These are phyloP conservation scores for Rhamphomyia laevipes DNA, from an alignment of 2,888 invertebrate species.

Conservation along the genomic window DNA sequence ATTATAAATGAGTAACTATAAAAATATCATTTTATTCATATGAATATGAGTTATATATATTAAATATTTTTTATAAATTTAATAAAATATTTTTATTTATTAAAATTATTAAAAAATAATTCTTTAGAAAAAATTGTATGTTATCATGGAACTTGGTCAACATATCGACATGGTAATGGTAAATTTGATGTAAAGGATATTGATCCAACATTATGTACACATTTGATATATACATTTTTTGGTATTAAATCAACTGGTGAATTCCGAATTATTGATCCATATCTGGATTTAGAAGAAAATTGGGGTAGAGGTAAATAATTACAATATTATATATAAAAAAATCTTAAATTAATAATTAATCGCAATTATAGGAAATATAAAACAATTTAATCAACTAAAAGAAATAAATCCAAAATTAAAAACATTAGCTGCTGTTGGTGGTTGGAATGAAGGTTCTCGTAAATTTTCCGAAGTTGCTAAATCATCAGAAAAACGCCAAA, in stretches of 20 bases:
- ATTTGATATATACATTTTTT: constrained; percentile 61
- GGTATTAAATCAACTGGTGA: constrained; percentile 46
- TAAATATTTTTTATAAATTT: no score
- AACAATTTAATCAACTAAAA: constrained; percentile 34
- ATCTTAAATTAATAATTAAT: neutral
- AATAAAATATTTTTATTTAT: no score
- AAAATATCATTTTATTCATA: no score
- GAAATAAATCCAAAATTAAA: constrained; percentile 34
- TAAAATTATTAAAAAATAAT: neutral
- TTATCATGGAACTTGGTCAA: constrained; percentile 68
- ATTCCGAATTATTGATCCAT: constrained; percentile 45
- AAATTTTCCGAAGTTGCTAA: constrained; percentile 40
- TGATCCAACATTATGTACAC: constrained; percentile 58
- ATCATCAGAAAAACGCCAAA: constrained; percentile 25
- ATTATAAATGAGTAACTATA: no score
- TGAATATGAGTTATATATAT: no score
- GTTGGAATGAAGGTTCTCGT: constrained; percentile 41
- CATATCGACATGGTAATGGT: constrained; percentile 51
- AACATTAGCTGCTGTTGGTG: constrained; percentile 36
- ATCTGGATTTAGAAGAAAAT: constrained; percentile 50
- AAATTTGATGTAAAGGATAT: constrained; percentile 54
- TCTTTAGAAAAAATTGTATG: constrained; percentile 51
- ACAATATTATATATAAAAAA: neutral
- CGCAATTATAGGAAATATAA: constrained; percentile 25
- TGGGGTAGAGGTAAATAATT: constrained; percentile 41